phyloP scores from a whole-genome alignment of 2,797 vertebrate genomes.

The Eidolon dupreanum region DNA sequence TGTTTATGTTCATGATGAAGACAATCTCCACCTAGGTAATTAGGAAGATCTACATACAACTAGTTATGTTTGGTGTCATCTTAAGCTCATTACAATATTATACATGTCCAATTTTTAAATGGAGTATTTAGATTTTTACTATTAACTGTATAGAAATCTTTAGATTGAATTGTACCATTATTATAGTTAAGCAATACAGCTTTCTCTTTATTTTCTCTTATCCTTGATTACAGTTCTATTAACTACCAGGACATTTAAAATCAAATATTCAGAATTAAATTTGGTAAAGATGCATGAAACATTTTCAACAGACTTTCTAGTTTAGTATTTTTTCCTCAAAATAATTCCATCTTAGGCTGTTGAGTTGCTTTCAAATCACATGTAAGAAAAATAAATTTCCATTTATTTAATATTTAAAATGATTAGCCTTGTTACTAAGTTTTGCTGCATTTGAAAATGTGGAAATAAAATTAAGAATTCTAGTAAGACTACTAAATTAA shows the following conservation, averaged over 20 bases:
- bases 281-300: neutral
- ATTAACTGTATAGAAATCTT: neutral
- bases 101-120: neutral
- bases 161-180: neutral
- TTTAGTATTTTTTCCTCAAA: neutral
- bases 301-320: neutral
- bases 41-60: slow-evolving; percentile 70
- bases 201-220: neutral
- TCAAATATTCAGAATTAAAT: slow-evolving; percentile 28
- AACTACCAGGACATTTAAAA: neutral
- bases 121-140: neutral
- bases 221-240: neutral
- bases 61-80: slow-evolving; percentile 12
- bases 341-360: neutral
- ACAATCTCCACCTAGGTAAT: slow-evolving; percentile 79
- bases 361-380: slow-evolving; percentile 31
- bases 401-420: slow-evolving; percentile 52
- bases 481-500: slow-evolving; percentile 37
- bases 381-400: neutral
- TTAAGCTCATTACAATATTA: slow-evolving; percentile 8
- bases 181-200: neutral
- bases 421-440: neutral
- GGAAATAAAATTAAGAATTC: neutral
- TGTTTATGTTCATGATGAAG: slow-evolving; percentile 79
- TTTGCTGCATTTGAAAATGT: slow-evolving; percentile 59